Percentiles rank a stretch among this genome's conserved stretches.
Evolutionary conservation across 2,888 invertebrate genomes (phyloP).

Genomic region (Ligdia adustata): DNA sequence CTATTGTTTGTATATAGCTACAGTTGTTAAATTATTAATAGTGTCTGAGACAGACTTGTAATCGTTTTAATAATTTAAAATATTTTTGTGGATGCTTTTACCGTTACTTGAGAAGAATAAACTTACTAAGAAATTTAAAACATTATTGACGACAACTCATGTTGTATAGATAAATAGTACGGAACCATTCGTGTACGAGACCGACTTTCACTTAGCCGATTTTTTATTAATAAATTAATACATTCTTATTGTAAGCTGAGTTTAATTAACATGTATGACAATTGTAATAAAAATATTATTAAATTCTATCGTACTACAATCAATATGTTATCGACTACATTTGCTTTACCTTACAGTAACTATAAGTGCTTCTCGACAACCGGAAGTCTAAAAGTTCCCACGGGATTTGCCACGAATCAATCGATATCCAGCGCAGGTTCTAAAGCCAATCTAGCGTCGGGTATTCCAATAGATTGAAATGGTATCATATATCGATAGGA

Average conservation of each 20-base stretch:
- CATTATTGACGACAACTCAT: neutral
- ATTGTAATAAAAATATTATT: too few species aligned
- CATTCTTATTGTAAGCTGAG: too few species aligned
- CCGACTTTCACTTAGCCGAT: too few species aligned
- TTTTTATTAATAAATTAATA: too few species aligned
- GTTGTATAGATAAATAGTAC: neutral
- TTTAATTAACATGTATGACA: too few species aligned
- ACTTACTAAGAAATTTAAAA: too few species aligned
- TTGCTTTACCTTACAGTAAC: constrained; percentile 4
- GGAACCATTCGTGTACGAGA: too few species aligned
- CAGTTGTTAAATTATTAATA: constrained; percentile 46
- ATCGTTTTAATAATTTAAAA: too few species aligned
- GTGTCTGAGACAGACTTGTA: constrained; percentile 20
- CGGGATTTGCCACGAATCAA: constrained; percentile 36
- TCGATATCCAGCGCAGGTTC: constrained; percentile 24
- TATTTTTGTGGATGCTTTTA: too few species aligned
- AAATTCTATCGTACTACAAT: too few species aligned
- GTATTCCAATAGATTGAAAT: constrained; percentile 1
- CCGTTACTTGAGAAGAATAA: too few species aligned
- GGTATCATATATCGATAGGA: too few species aligned
- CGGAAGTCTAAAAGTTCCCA: constrained; percentile 41
- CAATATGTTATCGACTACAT: constrained; percentile 4
- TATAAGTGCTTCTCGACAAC: constrained; percentile 31
- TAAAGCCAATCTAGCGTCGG: constrained; percentile 9
- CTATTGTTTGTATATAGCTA: constrained; percentile 55